Evolutionary conservation across 2,797 vertebrate species (phyloP), one percentile per base, ranked within the genome.

Genomic region (Eulemur rubriventer): DNA sequence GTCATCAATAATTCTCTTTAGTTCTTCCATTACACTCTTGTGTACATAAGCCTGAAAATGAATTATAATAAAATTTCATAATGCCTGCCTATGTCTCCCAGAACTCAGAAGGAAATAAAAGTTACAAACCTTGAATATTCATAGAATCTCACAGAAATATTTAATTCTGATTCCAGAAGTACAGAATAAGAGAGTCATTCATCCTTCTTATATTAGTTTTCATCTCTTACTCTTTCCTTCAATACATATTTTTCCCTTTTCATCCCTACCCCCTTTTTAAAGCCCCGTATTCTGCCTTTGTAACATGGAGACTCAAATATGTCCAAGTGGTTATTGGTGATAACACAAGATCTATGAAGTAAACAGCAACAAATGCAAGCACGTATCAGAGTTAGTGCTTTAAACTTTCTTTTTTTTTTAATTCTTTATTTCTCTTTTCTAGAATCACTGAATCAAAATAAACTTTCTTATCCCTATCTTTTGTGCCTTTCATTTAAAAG

Each of bases 11-110:
- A 99, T 99, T 89, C 99, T 99, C 97, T 99, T 99, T 95, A 99
- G 98, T 96, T 99, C 99, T 97, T 99, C 99, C 99, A 99, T 99
- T 97, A 99, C 99, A 83, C 99, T 99, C 98, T 99, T 99, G 97
- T 99, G 99, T 86, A 99, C 99, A 1, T 99, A 99, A 0, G 99
- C 99, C 99, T 99, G 85, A 12, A 94, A 95, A 57, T 67, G n/a
- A 57, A 70, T 76, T 16, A 38, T 5, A 86, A 83, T 46, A 76
- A 91, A 86, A 87, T 41, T 67, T 61, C 2, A 73, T 7, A 70
- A 82, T 7, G 10, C 9, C 26, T 4, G 67, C 48, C 48, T n/a
- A 7, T 50, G 17, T 81, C n/a, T 57, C 41, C 33, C 22, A 72
- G 7, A 50, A 43, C 5, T 76, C 65, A 90, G 0, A 52, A 57